Conservation (phyloP, 2,888 invertebrate genomes). For the Autographa pulchrina region DNA sequence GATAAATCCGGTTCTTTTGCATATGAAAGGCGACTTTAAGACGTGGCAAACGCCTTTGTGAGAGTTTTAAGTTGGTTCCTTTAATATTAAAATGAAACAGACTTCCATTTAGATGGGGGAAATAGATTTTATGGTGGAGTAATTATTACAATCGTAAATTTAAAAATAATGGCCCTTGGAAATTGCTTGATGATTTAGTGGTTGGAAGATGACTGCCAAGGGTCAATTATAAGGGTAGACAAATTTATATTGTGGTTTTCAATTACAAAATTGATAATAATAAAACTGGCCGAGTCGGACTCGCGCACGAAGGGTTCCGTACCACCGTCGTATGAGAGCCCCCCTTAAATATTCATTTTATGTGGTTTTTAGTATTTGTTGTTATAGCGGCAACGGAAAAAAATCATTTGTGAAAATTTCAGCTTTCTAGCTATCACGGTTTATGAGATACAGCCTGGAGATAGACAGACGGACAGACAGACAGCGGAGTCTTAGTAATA, state of each 20-base stretch:
- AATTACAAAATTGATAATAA: neutral
- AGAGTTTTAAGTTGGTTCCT: constrained; percentile 47
- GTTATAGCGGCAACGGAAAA: no score
- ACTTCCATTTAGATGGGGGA: constrained; percentile 35
- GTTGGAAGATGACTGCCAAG: neutral
- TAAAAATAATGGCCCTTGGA: constrained; percentile 9
- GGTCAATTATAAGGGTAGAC: neutral
- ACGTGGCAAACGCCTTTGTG: constrained; percentile 53
- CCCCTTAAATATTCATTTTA: no score
- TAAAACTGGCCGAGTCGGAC: no score
- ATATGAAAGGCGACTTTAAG: constrained; percentile 60
- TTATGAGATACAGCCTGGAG: no score
- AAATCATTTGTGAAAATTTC: no score
- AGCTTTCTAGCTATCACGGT: no score
- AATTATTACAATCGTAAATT: constrained; percentile 29
- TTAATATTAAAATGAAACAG: constrained; percentile 56
- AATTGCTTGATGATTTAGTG: neutral
- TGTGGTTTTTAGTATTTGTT: no score
- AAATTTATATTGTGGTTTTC: neutral
- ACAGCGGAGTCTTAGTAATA: no score
- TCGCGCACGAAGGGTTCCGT: no score
- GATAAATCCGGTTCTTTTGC: constrained; percentile 61
- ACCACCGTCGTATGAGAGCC: no score
- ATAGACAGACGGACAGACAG: no score
- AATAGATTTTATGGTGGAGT: constrained; percentile 28